Evolutionary conservation across 1,140 invertebrate species (phyloP), one percentile per base, ranked within the genome.

Genomic region (Drosophila gunungcola): DNA sequence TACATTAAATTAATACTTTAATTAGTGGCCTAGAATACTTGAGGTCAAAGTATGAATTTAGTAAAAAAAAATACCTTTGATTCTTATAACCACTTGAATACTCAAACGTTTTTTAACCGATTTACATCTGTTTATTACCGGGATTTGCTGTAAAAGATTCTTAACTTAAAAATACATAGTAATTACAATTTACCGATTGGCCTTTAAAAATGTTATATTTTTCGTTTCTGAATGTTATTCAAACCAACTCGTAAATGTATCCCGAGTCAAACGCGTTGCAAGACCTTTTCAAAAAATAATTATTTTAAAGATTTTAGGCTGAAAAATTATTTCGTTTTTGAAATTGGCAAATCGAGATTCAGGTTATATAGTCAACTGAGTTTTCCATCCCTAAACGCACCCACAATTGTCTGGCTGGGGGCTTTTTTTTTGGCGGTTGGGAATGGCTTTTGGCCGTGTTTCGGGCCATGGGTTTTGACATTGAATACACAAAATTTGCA

Each of bases 401-500:
- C 65, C 48, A 69, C 42, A 49, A 34, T 34, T 49, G 34, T 48
- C 43, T 39, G 60, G 43, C 43, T 48, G 36, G 13, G 32, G 29
- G 49, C 27, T 45, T 46, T 45, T 9, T 36, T 46, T 12, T 45
- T 25, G 16, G 48, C 53, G 29, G 34, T 41, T 32, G 42, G 68
- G 43, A 69, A 36, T 41, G 54, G 58, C 53, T 49, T 45, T 56
- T 72, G 55, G 54, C 52, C 52, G 45, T 54, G 34, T 62, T 51
- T 51, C 63, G 42, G 48, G 48, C 73, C 46, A 45, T 56, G 58
- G 55, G 70, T 60, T 84, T 76, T 81, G 82, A 74, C 82, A 85
- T 78, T 86, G 78, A 85, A 86, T 81, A 70, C 63, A 80, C 77
- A 80, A 74, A 85, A 84, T 64, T 84, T 80, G 77, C 74, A 79